Percentiles rank a stretch among this genome's conserved stretches.
Evolutionary conservation across 2,113 vertebrate genomes (phyloP).

Genomic region (Cynopterus brachyotis): DNA sequence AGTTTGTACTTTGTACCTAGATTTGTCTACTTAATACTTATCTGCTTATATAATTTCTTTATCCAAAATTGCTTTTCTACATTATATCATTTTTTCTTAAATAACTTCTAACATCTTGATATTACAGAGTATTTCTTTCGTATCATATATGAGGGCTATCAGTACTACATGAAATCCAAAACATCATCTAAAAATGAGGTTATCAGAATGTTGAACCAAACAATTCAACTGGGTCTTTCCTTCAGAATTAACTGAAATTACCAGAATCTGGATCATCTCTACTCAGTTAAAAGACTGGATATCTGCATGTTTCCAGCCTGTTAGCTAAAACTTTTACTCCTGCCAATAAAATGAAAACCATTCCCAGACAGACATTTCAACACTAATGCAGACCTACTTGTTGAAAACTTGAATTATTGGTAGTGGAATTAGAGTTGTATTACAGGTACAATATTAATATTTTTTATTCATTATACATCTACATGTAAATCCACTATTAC

Average conservation of each 20-base stretch:
- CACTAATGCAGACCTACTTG: not conserved
- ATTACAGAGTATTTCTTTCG: not conserved
- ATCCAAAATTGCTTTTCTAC: not conserved
- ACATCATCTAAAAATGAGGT: not conserved
- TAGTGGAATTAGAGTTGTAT: not conserved
- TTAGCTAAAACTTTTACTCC: not conserved
- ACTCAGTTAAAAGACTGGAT: not conserved
- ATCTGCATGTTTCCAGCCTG: not conserved
- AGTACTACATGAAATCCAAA: not conserved
- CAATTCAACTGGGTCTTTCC: not conserved
- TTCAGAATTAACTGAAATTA: not conserved
- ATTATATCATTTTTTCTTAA: not conserved
- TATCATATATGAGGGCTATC: not conserved
- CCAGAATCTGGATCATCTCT: not conserved
- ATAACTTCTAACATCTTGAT: not conserved
- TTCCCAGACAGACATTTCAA: not conserved
- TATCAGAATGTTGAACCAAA: not conserved
- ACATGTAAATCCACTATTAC: not conserved
- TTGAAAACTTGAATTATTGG: not conserved
- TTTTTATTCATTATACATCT: not conserved
- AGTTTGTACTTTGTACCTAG: not conserved
- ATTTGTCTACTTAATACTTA: not conserved
- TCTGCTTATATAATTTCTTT: not conserved
- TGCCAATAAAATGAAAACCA: not conserved
- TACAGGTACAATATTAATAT: not conserved